These are phyloP conservation scores for Muscicapa adusta DNA, from an alignment of 2,113 vertebrate genomes.

Conservation along the genomic window DNA sequence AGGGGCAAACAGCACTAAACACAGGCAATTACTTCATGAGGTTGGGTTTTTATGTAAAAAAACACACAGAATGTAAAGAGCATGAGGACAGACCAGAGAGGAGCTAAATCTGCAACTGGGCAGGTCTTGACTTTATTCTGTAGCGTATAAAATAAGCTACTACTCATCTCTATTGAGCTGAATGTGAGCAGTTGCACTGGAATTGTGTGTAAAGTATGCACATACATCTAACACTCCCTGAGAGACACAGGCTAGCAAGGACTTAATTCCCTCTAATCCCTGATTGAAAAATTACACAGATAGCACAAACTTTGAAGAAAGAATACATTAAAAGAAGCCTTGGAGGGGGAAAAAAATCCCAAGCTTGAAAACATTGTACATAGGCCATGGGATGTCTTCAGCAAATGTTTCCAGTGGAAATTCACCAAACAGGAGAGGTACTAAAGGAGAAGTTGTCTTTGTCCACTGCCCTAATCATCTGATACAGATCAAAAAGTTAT, in stretches of 20 bases:
- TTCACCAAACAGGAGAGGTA: neutral
- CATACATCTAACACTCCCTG: neutral
- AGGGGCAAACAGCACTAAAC: neutral
- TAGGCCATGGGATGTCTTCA: neutral
- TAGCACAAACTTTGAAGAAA: constrained; percentile 48
- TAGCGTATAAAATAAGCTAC: neutral
- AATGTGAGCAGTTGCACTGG: neutral
- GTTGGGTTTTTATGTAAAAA: neutral
- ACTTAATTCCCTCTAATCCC: constrained; percentile 51
- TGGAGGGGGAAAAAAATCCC: neutral
- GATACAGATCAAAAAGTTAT: constrained; percentile 10
- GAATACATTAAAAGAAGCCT: constrained; percentile 25
- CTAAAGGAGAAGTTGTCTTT: constrained; percentile 4
- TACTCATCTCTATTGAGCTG: neutral
- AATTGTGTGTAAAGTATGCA: neutral
- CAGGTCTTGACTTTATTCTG: neutral
- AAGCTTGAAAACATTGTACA: neutral
- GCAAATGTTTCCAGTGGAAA: neutral
- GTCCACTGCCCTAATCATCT: constrained; percentile 9
- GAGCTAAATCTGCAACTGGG: neutral
- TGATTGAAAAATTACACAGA: constrained; percentile 44
- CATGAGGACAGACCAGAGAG: neutral
- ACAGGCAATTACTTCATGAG: neutral
- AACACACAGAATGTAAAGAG: neutral
- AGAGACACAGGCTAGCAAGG: neutral